phyloP scores from a whole-genome alignment of 2,113 vertebrate species.

The Lanius collurio region DNA sequence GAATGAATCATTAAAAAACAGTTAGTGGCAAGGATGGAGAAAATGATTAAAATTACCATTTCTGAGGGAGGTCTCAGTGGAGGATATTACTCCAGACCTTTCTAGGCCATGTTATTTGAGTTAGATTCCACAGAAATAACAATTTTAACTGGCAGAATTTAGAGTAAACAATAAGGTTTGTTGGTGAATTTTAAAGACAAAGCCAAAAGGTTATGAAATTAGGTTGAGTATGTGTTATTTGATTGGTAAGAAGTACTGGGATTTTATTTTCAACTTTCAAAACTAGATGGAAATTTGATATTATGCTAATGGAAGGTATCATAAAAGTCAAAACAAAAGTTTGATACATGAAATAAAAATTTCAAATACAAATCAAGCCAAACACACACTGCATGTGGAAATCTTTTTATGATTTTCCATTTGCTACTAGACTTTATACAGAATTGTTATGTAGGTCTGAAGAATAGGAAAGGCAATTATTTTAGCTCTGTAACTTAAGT shows the following conservation, averaged over 20 bases:
- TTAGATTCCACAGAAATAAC: not conserved
- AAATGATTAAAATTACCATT: not conserved
- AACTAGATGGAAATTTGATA: not conserved
- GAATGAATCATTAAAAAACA: not conserved
- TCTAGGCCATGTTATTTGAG: not conserved
- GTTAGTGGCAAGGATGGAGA: not conserved
- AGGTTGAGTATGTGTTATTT: not conserved
- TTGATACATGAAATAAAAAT: not conserved
- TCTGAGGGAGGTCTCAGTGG: not conserved
- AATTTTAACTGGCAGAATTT: not conserved
- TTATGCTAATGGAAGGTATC: not conserved
- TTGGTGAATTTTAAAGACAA: not conserved
- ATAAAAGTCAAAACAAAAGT: not conserved
- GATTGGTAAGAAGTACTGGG: not conserved
- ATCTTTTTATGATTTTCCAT: not conserved
- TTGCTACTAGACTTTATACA: not conserved
- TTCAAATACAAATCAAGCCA: not conserved
- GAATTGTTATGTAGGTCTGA: not conserved
- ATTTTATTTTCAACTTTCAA: not conserved
- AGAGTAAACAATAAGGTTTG: not conserved
- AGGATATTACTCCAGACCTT: not conserved
- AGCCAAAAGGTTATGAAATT: not conserved
- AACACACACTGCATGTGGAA: not conserved
- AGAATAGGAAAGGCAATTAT: not conserved
- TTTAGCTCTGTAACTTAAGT: not conserved